A percentile compares a stretch with the other conserved stretches of the same genome.
Conservation (phyloP, 2,797 vertebrate species). For the Hyperoplus immaculatus region DNA sequence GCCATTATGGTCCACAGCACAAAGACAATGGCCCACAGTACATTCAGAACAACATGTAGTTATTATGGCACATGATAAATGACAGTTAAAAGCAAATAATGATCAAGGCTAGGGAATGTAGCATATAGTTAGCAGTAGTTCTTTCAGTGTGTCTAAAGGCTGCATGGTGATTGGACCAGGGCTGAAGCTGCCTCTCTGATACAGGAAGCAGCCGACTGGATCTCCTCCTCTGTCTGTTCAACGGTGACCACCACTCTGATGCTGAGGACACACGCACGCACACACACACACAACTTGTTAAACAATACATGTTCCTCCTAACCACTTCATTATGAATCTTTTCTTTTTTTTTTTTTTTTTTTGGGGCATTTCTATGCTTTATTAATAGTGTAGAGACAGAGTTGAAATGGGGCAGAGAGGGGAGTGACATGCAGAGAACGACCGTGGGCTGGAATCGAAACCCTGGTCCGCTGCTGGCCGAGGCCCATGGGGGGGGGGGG, state of each 20-base stretch:
- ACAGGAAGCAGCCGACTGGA: conserved; percentile 88
- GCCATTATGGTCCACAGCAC: neutral
- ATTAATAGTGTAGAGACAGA: too few relatives aligned
- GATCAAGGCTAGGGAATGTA: neutral
- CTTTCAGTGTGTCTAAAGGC: neutral
- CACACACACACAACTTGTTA: neutral
- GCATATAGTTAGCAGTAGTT: neutral
- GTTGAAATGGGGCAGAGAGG: too few relatives aligned
- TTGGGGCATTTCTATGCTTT: too few relatives aligned
- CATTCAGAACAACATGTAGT: conserved; percentile 1
- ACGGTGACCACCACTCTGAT: conserved; percentile 94
- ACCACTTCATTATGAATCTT: neutral
- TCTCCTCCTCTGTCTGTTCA: conserved; percentile 92
- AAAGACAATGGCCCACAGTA: neutral
- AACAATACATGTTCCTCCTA: neutral
- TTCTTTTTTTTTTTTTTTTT: too few relatives aligned
- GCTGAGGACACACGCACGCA: conserved; percentile 74
- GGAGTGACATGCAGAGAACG: too few relatives aligned
- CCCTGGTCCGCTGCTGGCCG: too few relatives aligned
- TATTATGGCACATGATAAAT: conserved; percentile 3
- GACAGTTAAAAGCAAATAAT: conserved; percentile 13
- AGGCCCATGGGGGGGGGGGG: too few relatives aligned
- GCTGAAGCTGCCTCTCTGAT: conserved; percentile 88
- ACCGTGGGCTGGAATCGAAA: too few relatives aligned
- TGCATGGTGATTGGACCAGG: conserved; percentile 74